A percentile compares a stretch with the other conserved stretches of the same genome.
Evolutionary conservation across 2,113 vertebrate genomes (phyloP).

Genomic region (Rissa tridactyla): DNA sequence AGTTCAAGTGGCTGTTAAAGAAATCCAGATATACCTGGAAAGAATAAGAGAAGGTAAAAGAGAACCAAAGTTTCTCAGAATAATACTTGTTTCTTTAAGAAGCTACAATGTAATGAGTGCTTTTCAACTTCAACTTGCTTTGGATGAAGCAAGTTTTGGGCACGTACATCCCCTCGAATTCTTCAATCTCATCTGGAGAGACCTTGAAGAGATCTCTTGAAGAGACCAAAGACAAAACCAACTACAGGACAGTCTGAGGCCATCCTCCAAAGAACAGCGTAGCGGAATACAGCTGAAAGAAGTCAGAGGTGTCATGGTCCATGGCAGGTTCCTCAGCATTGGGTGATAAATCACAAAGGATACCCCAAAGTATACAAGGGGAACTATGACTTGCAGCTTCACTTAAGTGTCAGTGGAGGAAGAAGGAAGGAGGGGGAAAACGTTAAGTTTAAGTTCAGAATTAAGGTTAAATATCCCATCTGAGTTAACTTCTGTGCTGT

Average conservation of each 20-base stretch:
- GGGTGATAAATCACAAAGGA: background rate
- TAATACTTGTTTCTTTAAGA: background rate
- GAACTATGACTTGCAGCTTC: background rate
- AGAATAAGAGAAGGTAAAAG: slow-evolving; percentile 81
- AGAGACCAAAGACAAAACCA: background rate
- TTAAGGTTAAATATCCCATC: background rate
- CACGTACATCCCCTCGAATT: background rate
- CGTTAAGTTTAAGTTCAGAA: background rate
- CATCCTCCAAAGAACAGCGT: background rate
- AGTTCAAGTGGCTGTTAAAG: slow-evolving; percentile 73
- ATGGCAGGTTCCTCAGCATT: background rate
- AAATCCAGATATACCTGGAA: slow-evolving; percentile 84
- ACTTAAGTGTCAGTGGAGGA: background rate
- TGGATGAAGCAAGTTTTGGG: background rate
- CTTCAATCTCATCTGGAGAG: background rate
- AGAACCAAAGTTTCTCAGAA: background rate
- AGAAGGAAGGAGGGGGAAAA: background rate
- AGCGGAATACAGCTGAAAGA: background rate
- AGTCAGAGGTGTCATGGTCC: background rate
- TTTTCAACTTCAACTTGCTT: background rate
- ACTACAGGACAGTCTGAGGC: background rate
- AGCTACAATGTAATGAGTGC: background rate
- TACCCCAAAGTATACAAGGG: background rate
- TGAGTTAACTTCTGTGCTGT: background rate
- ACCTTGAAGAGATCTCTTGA: background rate